phyloP scores from a whole-genome alignment of 2,113 vertebrate genomes.

The Ptychochromis oligacanthus region DNA sequence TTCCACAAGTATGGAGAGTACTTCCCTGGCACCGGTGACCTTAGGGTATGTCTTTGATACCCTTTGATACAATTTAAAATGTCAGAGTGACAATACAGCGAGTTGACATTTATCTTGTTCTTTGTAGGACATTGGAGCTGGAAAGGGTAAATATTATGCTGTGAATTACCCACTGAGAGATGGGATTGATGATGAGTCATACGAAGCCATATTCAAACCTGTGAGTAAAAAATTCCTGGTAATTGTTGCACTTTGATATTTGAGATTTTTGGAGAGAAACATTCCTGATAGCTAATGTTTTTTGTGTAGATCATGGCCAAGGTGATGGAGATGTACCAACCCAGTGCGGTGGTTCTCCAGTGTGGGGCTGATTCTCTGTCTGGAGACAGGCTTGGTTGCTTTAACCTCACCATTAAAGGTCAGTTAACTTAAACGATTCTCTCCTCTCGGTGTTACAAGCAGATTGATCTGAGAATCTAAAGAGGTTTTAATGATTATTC shows the following conservation, averaged over 20 bases:
- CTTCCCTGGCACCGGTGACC: conserved; percentile 97
- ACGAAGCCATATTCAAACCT: conserved; percentile 98
- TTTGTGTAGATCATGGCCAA: conserved; percentile 92
- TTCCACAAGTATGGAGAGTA: conserved; percentile 99
- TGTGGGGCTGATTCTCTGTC: conserved; percentile 97
- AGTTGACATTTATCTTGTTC: background rate
- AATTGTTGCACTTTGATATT: background rate
- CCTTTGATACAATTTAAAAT: background rate
- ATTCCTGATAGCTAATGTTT: background rate
- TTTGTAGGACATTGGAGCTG: conserved; percentile 94
- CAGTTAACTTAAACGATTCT: background rate
- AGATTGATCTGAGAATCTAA: background rate
- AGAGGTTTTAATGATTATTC: background rate
- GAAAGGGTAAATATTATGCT: conserved; percentile 98
- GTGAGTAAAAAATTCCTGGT: conserved; percentile 78
- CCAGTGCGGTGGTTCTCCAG: conserved; percentile 95
- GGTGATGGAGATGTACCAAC: conserved; percentile 99
- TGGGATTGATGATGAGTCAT: conserved; percentile 97
- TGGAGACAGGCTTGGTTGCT: conserved; percentile 95
- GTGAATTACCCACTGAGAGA: conserved; percentile 98
- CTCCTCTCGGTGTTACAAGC: background rate
- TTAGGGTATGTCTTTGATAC: conserved; percentile 79
- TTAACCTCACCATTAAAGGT: conserved; percentile 99
- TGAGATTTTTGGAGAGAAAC: background rate
- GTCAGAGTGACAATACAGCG: background rate